Conservation (phyloP, 2,888 invertebrate genomes). For the Zaprionus lineosus region DNA sequence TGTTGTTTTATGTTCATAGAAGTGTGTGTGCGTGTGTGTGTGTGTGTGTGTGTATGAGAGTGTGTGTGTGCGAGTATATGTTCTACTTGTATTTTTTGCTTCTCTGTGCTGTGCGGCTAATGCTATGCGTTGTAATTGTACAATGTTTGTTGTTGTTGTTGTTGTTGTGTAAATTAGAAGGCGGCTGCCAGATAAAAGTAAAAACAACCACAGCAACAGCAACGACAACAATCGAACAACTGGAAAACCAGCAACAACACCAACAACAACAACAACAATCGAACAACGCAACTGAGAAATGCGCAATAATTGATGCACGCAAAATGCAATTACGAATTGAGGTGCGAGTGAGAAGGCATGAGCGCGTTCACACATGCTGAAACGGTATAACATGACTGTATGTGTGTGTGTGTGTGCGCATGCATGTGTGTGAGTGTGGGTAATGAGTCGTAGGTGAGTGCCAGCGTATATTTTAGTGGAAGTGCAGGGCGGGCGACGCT, state of each 20-base stretch:
- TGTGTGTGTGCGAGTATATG: neutral
- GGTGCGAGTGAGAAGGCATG: slow-evolving; percentile 39
- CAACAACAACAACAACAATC: slow-evolving; percentile 32
- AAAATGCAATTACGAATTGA: slow-evolving; percentile 61
- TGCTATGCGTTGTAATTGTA: slow-evolving; percentile 68
- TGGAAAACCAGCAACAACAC: slow-evolving; percentile 19
- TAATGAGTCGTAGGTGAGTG: slow-evolving; percentile 50
- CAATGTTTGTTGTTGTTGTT: slow-evolving; percentile 44
- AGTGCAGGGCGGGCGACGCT: slow-evolving; percentile 3
- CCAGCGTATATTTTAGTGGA: neutral
- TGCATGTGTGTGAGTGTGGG: slow-evolving; percentile 23
- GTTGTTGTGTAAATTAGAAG: slow-evolving; percentile 68
- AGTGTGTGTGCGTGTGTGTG: neutral
- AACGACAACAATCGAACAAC: slow-evolving; percentile 18
- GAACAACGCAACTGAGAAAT: slow-evolving; percentile 70
- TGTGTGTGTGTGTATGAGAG: slow-evolving; percentile 2
- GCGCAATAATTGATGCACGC: slow-evolving; percentile 76
- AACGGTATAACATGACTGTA: neutral
- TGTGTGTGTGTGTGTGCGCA: neutral
- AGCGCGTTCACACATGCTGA: too few relatives aligned
- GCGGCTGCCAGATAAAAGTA: slow-evolving; percentile 69
- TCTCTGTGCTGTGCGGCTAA: slow-evolving; percentile 37
- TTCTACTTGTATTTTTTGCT: neutral
- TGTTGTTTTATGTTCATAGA: neutral
- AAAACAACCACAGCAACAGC: slow-evolving; percentile 23